phyloP scores from a whole-genome alignment of 2,113 vertebrate genomes.

The Leptodactylus fuscus region DNA sequence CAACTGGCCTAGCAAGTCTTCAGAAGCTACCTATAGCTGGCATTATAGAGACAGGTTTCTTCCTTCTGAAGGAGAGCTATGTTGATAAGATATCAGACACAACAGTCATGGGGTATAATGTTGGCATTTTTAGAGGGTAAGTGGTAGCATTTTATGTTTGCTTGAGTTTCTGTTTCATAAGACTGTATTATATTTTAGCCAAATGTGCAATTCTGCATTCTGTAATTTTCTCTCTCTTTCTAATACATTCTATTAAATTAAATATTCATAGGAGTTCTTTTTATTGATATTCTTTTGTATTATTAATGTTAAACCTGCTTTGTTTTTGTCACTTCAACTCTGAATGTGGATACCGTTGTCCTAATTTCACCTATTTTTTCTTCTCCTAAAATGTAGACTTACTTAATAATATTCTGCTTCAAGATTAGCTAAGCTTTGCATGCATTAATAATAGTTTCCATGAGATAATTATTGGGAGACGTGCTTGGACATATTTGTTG shows the following conservation, averaged over 20 bases:
- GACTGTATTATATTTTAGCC: no score
- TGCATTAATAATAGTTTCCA: not conserved
- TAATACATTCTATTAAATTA: not conserved
- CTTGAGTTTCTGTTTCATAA: no score
- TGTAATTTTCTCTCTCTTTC: not conserved
- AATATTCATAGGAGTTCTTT: not conserved
- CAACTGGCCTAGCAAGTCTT: no score
- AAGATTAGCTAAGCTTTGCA: not conserved
- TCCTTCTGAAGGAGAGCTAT: no score
- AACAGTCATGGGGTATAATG: no score
- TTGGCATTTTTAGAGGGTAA: no score
- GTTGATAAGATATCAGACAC: no score
- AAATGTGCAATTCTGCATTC: no score
- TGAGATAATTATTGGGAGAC: conserved; percentile 1
- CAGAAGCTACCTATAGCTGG: no score
- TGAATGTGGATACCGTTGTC: not conserved
- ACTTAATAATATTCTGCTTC: not conserved
- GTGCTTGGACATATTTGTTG: not conserved
- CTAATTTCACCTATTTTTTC: not conserved
- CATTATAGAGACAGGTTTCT: no score
- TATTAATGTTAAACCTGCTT: not conserved
- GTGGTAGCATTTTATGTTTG: no score
- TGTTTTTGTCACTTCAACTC: not conserved
- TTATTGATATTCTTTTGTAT: conserved; percentile 1
- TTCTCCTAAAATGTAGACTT: not conserved